Percentiles rank a stretch among this genome's conserved stretches.
phyloP scores from a whole-genome alignment of 2,888 invertebrate species.

The Phaonia tiefii region DNA sequence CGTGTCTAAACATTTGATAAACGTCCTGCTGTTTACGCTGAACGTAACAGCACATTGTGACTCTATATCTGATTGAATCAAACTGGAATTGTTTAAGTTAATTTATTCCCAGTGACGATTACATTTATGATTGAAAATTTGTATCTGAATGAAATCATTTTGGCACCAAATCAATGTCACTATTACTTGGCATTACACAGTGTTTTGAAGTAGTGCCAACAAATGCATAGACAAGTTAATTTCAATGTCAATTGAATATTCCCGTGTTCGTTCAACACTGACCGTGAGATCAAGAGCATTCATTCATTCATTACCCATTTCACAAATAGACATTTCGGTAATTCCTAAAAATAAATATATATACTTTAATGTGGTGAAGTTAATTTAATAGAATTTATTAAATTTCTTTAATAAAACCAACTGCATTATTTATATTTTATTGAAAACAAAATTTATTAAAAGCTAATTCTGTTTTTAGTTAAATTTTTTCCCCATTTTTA shows the following conservation, averaged over 20 bases:
- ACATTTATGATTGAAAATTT: too few relatives aligned
- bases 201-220: slow-evolving; percentile 1
- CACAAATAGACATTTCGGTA: slow-evolving; percentile 2
- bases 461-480: neutral
- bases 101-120: too few relatives aligned
- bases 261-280: neutral
- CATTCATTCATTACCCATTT: neutral
- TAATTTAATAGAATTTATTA: neutral
- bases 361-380: neutral
- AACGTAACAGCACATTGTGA: too few relatives aligned
- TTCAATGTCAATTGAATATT: neutral
- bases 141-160: neutral
- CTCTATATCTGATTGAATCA: too few relatives aligned
- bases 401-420: neutral
- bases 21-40: too few relatives aligned
- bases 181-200: neutral
- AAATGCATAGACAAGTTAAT: too few relatives aligned
- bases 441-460: neutral
- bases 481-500: neutral
- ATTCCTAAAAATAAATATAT: slow-evolving; percentile 9
- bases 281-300: neutral
- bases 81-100: too few relatives aligned
- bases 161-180: neutral
- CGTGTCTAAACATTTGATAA: too few relatives aligned
- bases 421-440: slow-evolving; percentile 14